Evolutionary conservation across 2,113 vertebrate species (phyloP).

Genomic region (Carassius auratus): DNA sequence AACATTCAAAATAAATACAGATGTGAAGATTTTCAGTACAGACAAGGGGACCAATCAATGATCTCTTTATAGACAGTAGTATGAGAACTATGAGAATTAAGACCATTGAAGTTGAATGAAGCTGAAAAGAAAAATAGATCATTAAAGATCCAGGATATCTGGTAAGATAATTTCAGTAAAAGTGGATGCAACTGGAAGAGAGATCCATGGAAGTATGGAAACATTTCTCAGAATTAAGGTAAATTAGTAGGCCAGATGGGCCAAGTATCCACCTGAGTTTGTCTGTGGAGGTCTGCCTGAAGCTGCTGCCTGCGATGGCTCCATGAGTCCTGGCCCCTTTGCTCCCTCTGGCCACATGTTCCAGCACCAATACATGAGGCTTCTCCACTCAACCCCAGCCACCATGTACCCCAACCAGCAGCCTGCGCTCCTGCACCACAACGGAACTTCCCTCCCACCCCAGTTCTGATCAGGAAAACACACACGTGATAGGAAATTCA

Average conservation of each 20-base stretch:
- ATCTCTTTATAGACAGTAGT: background rate
- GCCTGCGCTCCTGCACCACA: conserved; percentile 85
- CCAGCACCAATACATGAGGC: conserved; percentile 87
- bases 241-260: background rate
- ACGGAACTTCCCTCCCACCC: conserved; percentile 53
- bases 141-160: background rate
- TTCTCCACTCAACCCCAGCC: conserved; percentile 85
- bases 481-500: conserved; percentile 9
- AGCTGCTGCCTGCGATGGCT: conserved; percentile 60
- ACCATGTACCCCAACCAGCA: conserved; percentile 88
- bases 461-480: conserved; percentile 65
- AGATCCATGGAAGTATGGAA: background rate
- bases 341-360: conserved; percentile 62
- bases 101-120: background rate
- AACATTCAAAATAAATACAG: too few species aligned
- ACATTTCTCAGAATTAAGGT: background rate
- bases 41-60: background rate
- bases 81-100: background rate
- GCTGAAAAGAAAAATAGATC: background rate
- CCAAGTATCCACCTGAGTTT: conserved; percentile 73
- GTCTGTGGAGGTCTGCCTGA: conserved; percentile 56
- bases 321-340: conserved; percentile 35
- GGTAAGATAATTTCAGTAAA: background rate
- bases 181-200: background rate
- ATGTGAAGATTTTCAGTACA: background rate